Evolutionary conservation across 1,140 invertebrate species (phyloP), one percentile per base, ranked within the genome.

Genomic region (Solen grandis): DNA sequence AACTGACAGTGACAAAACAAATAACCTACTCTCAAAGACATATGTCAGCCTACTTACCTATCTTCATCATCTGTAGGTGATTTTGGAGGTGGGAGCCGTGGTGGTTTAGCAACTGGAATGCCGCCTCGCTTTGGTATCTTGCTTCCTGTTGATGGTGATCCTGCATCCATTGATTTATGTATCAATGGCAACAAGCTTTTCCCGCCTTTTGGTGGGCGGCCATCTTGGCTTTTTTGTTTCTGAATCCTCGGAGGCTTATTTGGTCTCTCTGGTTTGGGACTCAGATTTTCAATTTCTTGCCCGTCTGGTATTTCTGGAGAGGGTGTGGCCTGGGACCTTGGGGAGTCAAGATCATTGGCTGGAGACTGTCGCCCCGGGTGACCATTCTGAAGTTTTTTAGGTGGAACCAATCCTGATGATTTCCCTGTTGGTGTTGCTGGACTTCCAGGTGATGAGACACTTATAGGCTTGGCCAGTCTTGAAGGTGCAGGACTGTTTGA

Each of bases 121-220:
- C 75, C 75, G 31, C 63, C 65, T 19, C 75, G 19, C 57, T 69
- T 78, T 59, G 52, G 63, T 33, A 46, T 10, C 41, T 78, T 78
- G 63, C 60, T 60, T 38, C 75, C 75, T 38, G 63, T 25, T 29
- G 50, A 57, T 8, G 75, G 54, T 38, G 22, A 55, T n/a, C 36
- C 54, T 57, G 50, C 38, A 46, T 78, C 74, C 65, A 78, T 78
- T 5, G 75, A 66, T 38, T 77, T 77, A 33, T 78, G 75, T 29
- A 78, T 69, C 3, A 78, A 35, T 25, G 75, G 75, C n/a, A 78
- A 52, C 8, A 78, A 36, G 50, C 75, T 78, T 41, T 78, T 78
- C 8, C 75, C 75, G 19, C 8, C 8, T 25, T 77, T 78, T 3
- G 63, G 63, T 36, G 54, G 35, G 41, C 60, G 68, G 5, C 75